phyloP scores from a whole-genome alignment of 2,797 vertebrate species.

The Tinamus major region DNA sequence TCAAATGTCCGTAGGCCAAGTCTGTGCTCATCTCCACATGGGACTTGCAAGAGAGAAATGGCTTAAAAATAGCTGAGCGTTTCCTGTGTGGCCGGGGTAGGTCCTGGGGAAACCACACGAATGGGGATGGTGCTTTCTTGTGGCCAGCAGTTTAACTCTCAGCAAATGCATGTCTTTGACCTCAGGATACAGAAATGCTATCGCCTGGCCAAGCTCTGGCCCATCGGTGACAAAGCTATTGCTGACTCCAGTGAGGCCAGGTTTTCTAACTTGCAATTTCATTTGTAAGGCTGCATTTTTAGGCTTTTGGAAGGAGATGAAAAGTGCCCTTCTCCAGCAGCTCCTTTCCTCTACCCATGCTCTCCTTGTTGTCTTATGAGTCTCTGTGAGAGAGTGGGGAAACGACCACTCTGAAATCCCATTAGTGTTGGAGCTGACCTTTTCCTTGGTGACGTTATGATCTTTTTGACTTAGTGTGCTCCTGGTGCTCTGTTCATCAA shows the following conservation, averaged over 20 bases:
- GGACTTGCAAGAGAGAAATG: neutral
- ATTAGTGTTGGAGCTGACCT: neutral
- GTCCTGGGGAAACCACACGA: neutral
- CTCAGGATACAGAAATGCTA: rapidly evolving
- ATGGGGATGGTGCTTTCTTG: neutral
- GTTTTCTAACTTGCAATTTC: neutral
- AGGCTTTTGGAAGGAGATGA: neutral
- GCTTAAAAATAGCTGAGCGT: slow-evolving; percentile 17
- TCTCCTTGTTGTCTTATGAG: neutral
- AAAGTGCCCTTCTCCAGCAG: neutral
- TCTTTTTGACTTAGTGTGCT: neutral
- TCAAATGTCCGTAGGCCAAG: neutral
- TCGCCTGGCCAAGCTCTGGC: neutral
- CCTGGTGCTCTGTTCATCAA: neutral
- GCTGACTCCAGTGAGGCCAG: neutral
- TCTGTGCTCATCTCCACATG: neutral
- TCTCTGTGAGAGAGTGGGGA: neutral
- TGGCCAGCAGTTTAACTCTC: neutral
- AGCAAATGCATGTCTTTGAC: neutral
- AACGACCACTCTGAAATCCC: neutral
- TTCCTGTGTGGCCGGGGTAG: neutral
- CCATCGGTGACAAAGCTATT: neutral
- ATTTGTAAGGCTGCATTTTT: slow-evolving; percentile 3
- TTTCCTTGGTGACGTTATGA: neutral
- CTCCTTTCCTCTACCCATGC: neutral